Evolutionary conservation across 2,888 invertebrate genomes (phyloP), one percentile per base, ranked within the genome.

Genomic region (Sinotaia quadrata): DNA sequence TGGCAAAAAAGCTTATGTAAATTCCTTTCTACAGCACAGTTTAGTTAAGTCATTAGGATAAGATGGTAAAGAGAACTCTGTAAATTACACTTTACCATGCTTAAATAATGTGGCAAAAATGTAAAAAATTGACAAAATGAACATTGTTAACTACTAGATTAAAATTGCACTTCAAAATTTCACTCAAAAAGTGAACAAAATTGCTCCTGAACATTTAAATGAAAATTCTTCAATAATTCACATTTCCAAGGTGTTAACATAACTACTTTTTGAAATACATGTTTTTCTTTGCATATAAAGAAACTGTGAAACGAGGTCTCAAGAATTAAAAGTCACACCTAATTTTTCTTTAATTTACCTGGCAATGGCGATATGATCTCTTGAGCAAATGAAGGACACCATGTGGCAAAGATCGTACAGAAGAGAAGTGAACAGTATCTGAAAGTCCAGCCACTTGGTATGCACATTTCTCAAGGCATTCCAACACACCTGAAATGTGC

Each of bases 341-440:
- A 8, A 54, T 8, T 29, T 7, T n/a, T 34, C 18, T 24, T 7
- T 21, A 12, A 37, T 78, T 67, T 59, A 83, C 83, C 79, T 80
- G 82, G 56, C 84, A 84, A 62, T 84, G 84, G 8, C 67, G 60
- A 71, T 84, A 84, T 1, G 82, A 76, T 51, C 78, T 75, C 49
- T 76, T 81, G 27, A 84, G 74, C n/a, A 82, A 54, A 51, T 80
- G 76, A 2, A 84, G 56, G 10, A 80, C 77, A 37, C 79, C 79
- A n/a, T 69, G 47, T 12, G 80, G 78, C 49, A 84, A 67, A 7
- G 82, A 81, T 59, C 80, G 81, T 7, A 81, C 70, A 21, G 68
- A 54, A 15, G 63, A 56, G 33, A 71, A 56, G 56, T 73, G 57
- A 52, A 70, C 65, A 52, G 71, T 65, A 63, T 37, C 62, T 41